These are phyloP conservation scores for Sebastes vulpes DNA, from an alignment of 2,797 vertebrate species.

Conservation along the genomic window DNA sequence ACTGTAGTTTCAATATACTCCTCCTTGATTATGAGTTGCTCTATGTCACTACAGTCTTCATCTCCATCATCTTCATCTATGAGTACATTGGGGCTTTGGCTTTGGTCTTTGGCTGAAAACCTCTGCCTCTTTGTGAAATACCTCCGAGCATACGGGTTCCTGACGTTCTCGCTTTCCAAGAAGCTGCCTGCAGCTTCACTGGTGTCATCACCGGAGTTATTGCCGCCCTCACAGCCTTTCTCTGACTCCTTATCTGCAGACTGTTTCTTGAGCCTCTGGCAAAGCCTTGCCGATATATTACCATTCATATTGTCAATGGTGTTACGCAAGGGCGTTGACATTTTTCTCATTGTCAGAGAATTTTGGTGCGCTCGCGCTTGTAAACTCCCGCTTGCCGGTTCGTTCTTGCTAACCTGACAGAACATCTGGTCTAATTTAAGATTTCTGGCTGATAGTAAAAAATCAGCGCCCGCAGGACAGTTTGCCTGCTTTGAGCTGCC, in stretches of 20 bases:
- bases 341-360: conserved; percentile 75
- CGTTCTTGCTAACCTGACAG: conserved; percentile 83
- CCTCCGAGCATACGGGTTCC: conserved; percentile 60
- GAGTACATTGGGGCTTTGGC: conserved; percentile 41
- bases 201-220: conserved; percentile 88
- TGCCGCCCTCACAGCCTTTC: conserved; percentile 88
- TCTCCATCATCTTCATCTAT: conserved; percentile 52
- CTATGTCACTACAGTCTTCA: conserved; percentile 72
- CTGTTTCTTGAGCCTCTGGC: conserved; percentile 87
- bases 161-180: conserved; percentile 63
- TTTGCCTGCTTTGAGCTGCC: conserved; percentile 88
- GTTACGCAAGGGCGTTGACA: conserved; percentile 88
- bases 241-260: conserved; percentile 86
- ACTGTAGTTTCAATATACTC: conserved; percentile 67
- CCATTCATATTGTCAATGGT: conserved; percentile 89
- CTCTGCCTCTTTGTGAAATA: conserved; percentile 69
- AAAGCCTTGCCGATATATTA: conserved; percentile 89
- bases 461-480: conserved; percentile 80
- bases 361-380: conserved; percentile 80
- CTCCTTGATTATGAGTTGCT: conserved; percentile 80
- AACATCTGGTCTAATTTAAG: conserved; percentile 85
- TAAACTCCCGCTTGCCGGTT: conserved; percentile 76
- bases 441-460: conserved; percentile 84
- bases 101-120: conserved; percentile 64
- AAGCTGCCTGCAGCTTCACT: conserved; percentile 64